Conservation (phyloP, 2,797 vertebrate species). For the Chloroceryle inda region DNA sequence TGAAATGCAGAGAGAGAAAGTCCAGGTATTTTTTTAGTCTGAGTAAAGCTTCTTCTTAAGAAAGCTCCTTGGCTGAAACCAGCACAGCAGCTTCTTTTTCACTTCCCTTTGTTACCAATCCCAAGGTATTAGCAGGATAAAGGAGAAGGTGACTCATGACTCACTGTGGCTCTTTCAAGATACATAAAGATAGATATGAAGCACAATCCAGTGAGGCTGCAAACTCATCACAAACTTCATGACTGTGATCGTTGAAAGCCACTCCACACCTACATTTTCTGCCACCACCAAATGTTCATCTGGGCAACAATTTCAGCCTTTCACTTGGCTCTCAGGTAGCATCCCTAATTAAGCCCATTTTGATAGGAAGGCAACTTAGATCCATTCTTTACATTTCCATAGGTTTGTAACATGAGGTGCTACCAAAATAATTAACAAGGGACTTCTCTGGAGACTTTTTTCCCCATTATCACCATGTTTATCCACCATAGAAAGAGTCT, state of each 20-base stretch:
- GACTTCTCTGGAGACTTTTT: neutral
- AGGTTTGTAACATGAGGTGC: neutral
- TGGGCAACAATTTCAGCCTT: neutral
- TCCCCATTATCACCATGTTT: neutral
- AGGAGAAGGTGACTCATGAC: neutral
- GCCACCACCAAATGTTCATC: neutral
- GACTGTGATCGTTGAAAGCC: accelerated
- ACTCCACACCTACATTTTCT: neutral
- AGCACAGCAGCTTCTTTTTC: neutral
- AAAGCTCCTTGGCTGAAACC: neutral
- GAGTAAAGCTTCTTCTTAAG: neutral
- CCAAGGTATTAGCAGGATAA: neutral
- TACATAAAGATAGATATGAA: neutral
- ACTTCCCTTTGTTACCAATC: neutral
- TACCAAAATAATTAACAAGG: neutral
- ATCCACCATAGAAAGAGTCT: neutral
- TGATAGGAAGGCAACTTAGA: neutral
- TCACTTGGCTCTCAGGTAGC: neutral
- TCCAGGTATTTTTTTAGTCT: neutral
- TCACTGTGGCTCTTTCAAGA: neutral
- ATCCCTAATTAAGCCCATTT: neutral
- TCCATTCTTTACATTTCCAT: neutral
- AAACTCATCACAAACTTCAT: neutral
- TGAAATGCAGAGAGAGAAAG: neutral
- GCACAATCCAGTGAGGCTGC: neutral